phyloP scores from a whole-genome alignment of 2,113 vertebrate species.

The Ailurus styani region DNA sequence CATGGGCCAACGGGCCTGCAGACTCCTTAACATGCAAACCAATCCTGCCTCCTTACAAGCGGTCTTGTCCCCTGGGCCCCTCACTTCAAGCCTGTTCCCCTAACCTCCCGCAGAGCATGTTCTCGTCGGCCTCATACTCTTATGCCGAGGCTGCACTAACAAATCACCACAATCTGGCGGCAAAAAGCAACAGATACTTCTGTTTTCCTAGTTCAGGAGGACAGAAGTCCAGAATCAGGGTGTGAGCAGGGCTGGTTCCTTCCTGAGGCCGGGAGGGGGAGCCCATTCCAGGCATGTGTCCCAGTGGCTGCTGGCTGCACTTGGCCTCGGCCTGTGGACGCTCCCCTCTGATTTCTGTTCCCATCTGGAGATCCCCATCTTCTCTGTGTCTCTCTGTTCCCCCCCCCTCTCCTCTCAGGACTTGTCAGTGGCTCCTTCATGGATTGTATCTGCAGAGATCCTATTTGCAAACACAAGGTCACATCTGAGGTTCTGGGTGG shows the following conservation, averaged over 20 bases:
- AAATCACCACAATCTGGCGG: neutral
- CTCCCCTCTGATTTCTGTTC: neutral
- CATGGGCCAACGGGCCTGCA: neutral
- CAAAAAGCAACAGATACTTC: neutral
- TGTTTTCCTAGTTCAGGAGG: neutral
- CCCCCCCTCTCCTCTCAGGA: neutral
- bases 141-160: accelerated
- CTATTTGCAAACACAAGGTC: neutral
- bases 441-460: neutral
- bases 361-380: too few species aligned
- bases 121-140: neutral
- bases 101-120: neutral
- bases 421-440: neutral
- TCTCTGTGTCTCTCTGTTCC: neutral
- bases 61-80: too few species aligned
- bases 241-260: neutral
- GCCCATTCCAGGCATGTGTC: neutral
- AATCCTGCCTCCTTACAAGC: neutral
- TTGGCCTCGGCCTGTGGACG: neutral
- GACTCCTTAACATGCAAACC: neutral
- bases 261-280: neutral
- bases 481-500: neutral
- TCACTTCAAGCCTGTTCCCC: neutral
- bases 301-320: neutral
- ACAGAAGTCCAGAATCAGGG: neutral